Percentiles rank a stretch among this genome's conserved stretches.
Conservation (phyloP, 1,140 invertebrate species). For the Drosophila cardini region DNA sequence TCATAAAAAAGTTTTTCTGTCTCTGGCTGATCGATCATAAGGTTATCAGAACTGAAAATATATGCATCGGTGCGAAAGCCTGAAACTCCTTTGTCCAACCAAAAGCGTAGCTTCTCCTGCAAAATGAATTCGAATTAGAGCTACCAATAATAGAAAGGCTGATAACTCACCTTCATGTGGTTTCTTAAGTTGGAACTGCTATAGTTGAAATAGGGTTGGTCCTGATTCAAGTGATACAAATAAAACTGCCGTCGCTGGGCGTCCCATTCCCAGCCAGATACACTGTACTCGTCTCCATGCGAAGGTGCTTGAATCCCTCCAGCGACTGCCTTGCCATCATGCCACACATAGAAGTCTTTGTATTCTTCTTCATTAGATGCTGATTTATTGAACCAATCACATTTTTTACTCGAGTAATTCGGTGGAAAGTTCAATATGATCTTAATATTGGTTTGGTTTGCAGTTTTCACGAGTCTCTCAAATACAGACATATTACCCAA, state of each 20-base stretch:
- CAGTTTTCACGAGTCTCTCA: constrained; percentile 86
- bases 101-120: constrained; percentile 90
- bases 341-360: constrained; percentile 90
- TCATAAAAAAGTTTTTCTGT: constrained; percentile 87
- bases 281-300: constrained; percentile 90
- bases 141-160: not conserved
- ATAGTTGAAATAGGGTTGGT: constrained; percentile 92
- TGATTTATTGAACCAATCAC: constrained; percentile 90
- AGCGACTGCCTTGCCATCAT: constrained; percentile 85
- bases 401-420: constrained; percentile 92
- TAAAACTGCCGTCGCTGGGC: constrained; percentile 89
- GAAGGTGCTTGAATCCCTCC: constrained; percentile 86
- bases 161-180: constrained; percentile 85
- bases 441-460: constrained; percentile 87
- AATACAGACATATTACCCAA: constrained; percentile 92
- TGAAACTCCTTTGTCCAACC: constrained; percentile 90
- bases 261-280: constrained; percentile 90
- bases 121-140: constrained; percentile 16
- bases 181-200: constrained; percentile 87
- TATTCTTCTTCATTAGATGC: constrained; percentile 86
- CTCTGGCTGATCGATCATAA: constrained; percentile 87
- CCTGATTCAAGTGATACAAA: constrained; percentile 89
- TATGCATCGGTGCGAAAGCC: constrained; percentile 91
- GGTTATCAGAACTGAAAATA: constrained; percentile 86
- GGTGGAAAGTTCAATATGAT: constrained; percentile 94